These are phyloP conservation scores for Mongoloraphidia duomilia DNA, from an alignment of 2,888 invertebrate genomes.

Conservation along the genomic window DNA sequence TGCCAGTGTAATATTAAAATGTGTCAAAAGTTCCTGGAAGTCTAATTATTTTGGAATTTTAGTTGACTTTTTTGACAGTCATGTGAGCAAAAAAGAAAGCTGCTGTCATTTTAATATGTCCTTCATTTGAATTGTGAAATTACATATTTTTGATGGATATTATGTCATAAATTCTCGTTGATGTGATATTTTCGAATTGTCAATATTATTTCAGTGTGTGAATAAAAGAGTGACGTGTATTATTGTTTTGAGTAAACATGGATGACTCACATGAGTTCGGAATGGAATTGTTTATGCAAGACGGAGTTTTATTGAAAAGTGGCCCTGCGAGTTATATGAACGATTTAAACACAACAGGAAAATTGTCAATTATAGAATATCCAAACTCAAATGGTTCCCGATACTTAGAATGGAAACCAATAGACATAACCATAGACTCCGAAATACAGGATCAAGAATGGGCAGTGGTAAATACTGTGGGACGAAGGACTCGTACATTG, in stretches of 20 bases:
- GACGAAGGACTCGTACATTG: slow-evolving; percentile 44
- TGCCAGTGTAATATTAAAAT: too few relatives aligned
- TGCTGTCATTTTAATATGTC: background rate
- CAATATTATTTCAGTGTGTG: background rate
- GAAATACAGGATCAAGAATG: slow-evolving; percentile 71
- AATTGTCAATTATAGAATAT: slow-evolving; percentile 52
- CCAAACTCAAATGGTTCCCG: slow-evolving; percentile 29
- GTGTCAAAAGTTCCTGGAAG: too few relatives aligned
- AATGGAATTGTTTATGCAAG: slow-evolving; percentile 60
- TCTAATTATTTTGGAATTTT: too few relatives aligned
- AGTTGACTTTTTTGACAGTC: too few relatives aligned
- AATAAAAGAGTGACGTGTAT: background rate
- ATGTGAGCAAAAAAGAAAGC: too few relatives aligned
- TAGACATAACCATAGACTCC: slow-evolving; percentile 61
- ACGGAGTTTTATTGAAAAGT: slow-evolving; percentile 59
- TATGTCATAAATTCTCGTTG: background rate
- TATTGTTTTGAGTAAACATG: slow-evolving; percentile 14
- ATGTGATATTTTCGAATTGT: background rate
- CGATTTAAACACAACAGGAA: slow-evolving; percentile 51
- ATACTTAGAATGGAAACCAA: slow-evolving; percentile 68
- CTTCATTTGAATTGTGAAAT: background rate
- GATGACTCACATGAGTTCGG: slow-evolving; percentile 21
- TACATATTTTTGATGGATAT: background rate
- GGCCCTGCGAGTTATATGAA: slow-evolving; percentile 44
- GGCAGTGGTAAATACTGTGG: slow-evolving; percentile 68